Evolutionary conservation across 2,113 vertebrate genomes (phyloP).

Genomic region (Benitochromis conjunctus): DNA sequence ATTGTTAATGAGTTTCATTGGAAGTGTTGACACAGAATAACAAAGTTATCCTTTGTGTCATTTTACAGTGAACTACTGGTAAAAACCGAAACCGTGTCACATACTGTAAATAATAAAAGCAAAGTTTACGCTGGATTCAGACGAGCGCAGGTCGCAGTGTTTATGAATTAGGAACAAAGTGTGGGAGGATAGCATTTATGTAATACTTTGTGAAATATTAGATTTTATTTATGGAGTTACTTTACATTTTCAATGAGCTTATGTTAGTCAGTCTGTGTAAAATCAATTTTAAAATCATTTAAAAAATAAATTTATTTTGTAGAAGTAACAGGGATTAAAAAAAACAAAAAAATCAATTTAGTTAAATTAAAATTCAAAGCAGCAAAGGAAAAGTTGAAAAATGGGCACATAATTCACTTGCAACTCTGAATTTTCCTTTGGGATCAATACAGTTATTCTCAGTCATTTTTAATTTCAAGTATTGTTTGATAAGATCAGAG

Average conservation of each 20-base stretch:
- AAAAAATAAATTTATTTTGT: not conserved
- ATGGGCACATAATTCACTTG: not conserved
- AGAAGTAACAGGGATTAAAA: not conserved
- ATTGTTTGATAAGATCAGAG: not conserved
- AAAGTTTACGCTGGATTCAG: not conserved
- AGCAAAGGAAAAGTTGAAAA: not conserved
- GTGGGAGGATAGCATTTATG: not conserved
- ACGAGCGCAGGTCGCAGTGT: not conserved
- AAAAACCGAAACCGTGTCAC: not conserved
- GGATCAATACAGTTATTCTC: not conserved
- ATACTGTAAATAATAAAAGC: not conserved
- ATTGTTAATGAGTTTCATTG: slow-evolving; percentile 45
- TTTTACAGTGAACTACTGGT: not conserved
- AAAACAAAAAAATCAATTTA: not conserved
- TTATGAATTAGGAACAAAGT: not conserved
- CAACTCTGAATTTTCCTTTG: not conserved
- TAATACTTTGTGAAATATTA: not conserved
- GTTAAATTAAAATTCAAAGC: not conserved
- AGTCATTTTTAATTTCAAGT: not conserved
- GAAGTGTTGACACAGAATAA: not conserved
- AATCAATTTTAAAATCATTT: no score
- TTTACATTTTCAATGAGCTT: not conserved
- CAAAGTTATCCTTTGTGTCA: not conserved
- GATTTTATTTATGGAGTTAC: not conserved
- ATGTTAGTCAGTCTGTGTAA: not conserved